Conservation (phyloP, 2,113 vertebrate genomes). For the Nothocercus nigrocapillus region DNA sequence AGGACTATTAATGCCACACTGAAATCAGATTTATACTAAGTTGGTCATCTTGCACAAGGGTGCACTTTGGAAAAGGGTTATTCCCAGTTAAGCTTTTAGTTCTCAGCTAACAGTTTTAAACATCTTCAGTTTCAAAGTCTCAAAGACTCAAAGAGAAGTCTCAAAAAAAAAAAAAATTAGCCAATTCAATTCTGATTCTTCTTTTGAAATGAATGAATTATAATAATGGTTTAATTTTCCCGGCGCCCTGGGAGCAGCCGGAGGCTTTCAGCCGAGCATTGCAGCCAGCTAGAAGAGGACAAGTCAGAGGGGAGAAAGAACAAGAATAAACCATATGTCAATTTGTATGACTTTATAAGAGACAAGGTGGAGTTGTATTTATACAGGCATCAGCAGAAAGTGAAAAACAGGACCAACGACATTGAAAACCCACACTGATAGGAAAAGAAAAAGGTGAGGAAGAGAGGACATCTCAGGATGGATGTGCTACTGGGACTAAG, state of each 20-base stretch:
- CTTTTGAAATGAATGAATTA: neutral
- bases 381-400: neutral
- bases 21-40: neutral
- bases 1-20: neutral
- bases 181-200: neutral
- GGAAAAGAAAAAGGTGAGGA: neutral
- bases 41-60: too few species aligned
- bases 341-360: neutral
- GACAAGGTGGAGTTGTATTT: neutral
- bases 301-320: neutral
- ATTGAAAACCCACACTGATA: neutral
- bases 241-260: neutral
- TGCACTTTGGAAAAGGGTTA: neutral
- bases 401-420: neutral
- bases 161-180: neutral
- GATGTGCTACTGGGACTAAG: neutral
- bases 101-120: neutral
- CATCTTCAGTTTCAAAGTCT: neutral
- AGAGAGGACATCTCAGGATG: neutral
- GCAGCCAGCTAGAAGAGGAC: accelerated
- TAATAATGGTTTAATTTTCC: neutral
- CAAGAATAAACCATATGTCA: neutral
- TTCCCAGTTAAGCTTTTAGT: neutral
- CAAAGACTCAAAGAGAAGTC: too few species aligned
- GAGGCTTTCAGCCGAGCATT: neutral